A percentile compares a stretch with the other conserved stretches of the same genome.
Conservation (phyloP, 2,113 vertebrate species). For the Gallinago paraguaiae region DNA sequence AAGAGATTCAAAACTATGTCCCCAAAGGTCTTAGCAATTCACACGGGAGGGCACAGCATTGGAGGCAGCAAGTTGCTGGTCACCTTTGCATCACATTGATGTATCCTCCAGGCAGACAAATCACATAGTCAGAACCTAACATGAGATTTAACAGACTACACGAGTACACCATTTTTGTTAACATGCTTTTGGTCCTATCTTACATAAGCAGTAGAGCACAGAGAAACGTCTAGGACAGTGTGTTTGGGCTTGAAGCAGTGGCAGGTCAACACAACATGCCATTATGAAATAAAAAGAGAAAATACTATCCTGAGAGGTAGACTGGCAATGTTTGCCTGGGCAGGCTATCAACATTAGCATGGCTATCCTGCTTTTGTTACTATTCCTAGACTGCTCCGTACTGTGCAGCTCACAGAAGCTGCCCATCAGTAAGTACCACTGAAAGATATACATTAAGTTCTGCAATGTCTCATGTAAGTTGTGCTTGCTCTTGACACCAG, state of each 20-base stretch:
- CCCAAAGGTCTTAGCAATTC: background rate
- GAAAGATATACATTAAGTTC: fast-evolving
- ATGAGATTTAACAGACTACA: background rate
- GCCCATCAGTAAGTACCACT: background rate
- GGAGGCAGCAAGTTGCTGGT: background rate
- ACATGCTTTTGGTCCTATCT: background rate
- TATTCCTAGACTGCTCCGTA: fast-evolving
- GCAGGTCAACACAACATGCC: background rate
- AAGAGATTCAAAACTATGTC: background rate
- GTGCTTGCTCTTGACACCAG: background rate
- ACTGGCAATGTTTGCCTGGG: background rate
- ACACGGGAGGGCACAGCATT: background rate
- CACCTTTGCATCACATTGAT: background rate
- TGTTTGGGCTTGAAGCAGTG: background rate
- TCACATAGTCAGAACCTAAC: background rate
- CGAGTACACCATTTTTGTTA: background rate
- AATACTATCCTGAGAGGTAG: background rate
- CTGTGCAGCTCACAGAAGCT: background rate
- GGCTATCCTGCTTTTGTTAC: background rate
- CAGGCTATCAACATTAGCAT: background rate
- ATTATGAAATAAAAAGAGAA: background rate
- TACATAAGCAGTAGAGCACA: background rate
- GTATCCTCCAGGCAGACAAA: background rate
- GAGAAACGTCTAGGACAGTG: background rate
- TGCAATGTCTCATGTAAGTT: background rate